phyloP scores from a whole-genome alignment of 2,113 vertebrate species.

The Tupaia chinensis region DNA sequence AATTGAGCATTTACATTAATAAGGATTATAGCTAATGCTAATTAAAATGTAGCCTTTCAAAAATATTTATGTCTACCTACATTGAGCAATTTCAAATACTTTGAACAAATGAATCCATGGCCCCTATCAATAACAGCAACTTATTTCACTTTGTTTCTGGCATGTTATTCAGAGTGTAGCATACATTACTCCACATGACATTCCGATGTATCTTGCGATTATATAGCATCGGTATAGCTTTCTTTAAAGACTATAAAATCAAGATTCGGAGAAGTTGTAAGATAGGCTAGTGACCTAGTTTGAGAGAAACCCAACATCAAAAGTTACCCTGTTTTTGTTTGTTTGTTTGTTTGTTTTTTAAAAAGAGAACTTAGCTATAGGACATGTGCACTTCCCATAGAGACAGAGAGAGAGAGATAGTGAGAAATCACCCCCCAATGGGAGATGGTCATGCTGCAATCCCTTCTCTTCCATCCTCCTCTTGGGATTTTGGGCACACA shows the following conservation, averaged over 20 bases:
- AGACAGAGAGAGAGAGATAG: too few relatives aligned
- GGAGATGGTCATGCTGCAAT: too few relatives aligned
- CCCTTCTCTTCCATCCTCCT: too few relatives aligned
- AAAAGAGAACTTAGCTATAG: too few relatives aligned
- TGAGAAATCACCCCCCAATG: too few relatives aligned
- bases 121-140: not conserved
- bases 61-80: not conserved
- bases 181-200: not conserved
- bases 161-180: not conserved
- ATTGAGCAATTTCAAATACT: not conserved
- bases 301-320: not conserved
- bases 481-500: too few relatives aligned
- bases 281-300: not conserved
- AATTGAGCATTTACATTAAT: not conserved
- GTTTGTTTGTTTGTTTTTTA: too few relatives aligned
- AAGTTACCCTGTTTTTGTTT: not conserved
- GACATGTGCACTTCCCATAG: too few relatives aligned
- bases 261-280: not conserved
- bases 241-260: not conserved
- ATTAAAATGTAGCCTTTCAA: not conserved
- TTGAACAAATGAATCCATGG: not conserved
- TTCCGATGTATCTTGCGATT: not conserved
- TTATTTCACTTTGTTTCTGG: not conserved
- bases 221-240: not conserved
- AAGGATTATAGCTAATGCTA: not conserved